A percentile compares a stretch with the other conserved stretches of the same genome.
These are phyloP conservation scores for Monopis laevigella DNA, from an alignment of 2,888 invertebrate species.

Conservation along the genomic window DNA sequence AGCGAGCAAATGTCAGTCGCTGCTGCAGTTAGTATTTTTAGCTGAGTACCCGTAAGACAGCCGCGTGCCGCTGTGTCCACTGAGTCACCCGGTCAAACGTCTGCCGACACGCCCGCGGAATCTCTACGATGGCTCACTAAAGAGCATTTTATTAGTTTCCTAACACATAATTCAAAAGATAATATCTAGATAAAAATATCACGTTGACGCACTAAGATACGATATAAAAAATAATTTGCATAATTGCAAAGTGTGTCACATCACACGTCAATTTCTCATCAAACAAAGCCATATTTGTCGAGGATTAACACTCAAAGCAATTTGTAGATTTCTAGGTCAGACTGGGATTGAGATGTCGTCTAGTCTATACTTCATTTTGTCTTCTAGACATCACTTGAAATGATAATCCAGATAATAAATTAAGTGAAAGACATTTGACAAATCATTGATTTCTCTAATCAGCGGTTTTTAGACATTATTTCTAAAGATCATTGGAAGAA, in stretches of 20 bases:
- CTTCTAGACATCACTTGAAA: no score
- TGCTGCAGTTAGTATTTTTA: conserved; percentile 50
- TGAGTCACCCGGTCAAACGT: conserved; percentile 52
- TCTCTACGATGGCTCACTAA: conserved; percentile 1
- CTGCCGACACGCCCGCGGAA: conserved; percentile 47
- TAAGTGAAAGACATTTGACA: no score
- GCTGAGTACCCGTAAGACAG: conserved; percentile 25
- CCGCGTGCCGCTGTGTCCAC: conserved; percentile 38
- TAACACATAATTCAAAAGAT: no score
- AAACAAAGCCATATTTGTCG: conserved; percentile 7
- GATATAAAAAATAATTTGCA: no score
- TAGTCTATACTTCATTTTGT: conserved; percentile 4
- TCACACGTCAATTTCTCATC: conserved; percentile 2
- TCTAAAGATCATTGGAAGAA: no score
- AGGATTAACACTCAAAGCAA: conserved; percentile 8
- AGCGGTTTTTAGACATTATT: no score
- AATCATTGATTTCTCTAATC: no score
- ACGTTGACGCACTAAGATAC: no score
- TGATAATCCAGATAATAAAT: no score
- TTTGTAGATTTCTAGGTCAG: conserved; percentile 40
- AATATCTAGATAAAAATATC: no score
- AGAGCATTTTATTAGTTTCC: conserved; percentile 1
- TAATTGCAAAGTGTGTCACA: conserved; percentile 4
- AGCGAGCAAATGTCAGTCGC: conserved; percentile 61
- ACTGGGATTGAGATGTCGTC: conserved; percentile 15